A percentile compares a stretch with the other conserved stretches of the same genome.
phyloP scores from a whole-genome alignment of 2,888 invertebrate genomes.

The Netelia inedita region DNA sequence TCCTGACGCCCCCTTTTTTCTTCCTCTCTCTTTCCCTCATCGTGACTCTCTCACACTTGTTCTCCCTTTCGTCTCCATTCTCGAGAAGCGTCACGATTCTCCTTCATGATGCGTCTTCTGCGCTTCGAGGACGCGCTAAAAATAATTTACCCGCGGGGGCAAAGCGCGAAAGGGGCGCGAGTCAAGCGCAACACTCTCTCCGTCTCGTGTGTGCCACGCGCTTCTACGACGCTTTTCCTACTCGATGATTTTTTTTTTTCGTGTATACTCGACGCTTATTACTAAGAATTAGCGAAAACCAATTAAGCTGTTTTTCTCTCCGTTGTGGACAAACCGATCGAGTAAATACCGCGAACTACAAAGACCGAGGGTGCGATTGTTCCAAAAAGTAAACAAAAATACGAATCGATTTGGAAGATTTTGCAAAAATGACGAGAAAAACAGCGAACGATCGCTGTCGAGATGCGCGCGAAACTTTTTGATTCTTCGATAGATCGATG shows the following conservation, averaged over 20 bases:
- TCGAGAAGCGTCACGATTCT: constrained; percentile 40
- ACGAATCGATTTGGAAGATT: background rate
- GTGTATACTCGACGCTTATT: constrained; percentile 17
- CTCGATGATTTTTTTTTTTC: background rate
- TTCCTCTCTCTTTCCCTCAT: constrained; percentile 5
- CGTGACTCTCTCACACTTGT: constrained; percentile 6
- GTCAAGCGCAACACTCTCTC: background rate
- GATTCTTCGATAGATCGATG: constrained; percentile 57
- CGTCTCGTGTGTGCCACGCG: background rate
- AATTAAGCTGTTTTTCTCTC: too few species aligned
- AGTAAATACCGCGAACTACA: background rate
- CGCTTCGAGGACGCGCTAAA: constrained; percentile 66
- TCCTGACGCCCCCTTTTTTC: constrained; percentile 39
- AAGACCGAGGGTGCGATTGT: background rate
- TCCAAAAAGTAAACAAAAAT: background rate
- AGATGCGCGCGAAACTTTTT: constrained; percentile 17
- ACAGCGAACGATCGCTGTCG: background rate
- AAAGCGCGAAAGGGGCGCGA: background rate
- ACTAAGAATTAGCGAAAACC: background rate
- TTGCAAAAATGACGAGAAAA: background rate
- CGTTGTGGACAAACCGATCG: background rate
- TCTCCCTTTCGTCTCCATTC: constrained; percentile 12
- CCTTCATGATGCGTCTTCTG: constrained; percentile 58
- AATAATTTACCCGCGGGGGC: constrained; percentile 60
- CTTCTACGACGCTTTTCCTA: background rate